Evolutionary conservation across 2,888 invertebrate species (phyloP), one percentile per base, ranked within the genome.

Genomic region (Pegoplata infirma): DNA sequence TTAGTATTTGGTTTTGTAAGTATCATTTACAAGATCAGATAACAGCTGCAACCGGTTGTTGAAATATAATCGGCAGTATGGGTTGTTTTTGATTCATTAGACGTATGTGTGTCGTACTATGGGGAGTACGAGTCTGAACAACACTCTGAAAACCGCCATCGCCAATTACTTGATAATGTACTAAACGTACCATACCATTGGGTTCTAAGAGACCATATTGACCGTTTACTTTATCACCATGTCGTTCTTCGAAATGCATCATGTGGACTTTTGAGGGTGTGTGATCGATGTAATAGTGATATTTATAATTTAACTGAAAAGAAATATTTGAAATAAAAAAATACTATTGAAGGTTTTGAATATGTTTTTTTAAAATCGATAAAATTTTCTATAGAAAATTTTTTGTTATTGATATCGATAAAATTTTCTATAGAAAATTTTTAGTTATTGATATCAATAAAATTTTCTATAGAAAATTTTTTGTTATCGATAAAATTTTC

Each of bases 141-240:
- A 85, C 84, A 66, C 86, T 86, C 59, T 83, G 83, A 72, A 86
- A 87, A 7, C 86, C 86, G 61, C 81, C 85, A 47, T 85, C 81
- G 0, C 85, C 86, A 59, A 85, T 82, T 8, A 87, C 87, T 80
- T 87, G 86, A 76, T 87, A 88, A 79, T 86, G 85, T 0, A 89
- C 86, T 80, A 85, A 85, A 36, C 87, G 84, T 25, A 88, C 83
- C 75, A 84, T 84, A n/a, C 88, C 89, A 49, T 82, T 85, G 7
- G 86, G 86, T 76, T 89, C 87, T 17, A 88, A 80, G 32, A 88
- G 82, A 47, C 86, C 86, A 83, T 88, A 86, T 25, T 85, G 83
- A 8, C 88, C 88, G 25, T 61, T 81, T 8, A 88, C 87, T 46
- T 84, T 81, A 25, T 82, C 81, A 7, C 87, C 88, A 53, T 84